Percentiles rank a stretch among this genome's conserved stretches.
Evolutionary conservation across 2,797 vertebrate species (phyloP).

Genomic region (Labeo calbasu): DNA sequence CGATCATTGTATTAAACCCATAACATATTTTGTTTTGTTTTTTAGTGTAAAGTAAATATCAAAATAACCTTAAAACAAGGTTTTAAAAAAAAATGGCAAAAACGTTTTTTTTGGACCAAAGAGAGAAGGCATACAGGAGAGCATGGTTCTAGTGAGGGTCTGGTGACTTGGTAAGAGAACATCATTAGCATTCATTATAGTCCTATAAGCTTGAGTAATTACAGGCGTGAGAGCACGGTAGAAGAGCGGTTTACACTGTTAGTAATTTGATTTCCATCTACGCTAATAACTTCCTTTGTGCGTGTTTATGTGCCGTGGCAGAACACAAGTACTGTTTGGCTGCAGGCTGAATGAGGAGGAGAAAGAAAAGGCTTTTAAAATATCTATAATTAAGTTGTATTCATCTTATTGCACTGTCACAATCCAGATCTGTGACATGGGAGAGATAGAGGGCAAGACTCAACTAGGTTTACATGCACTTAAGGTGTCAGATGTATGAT

Average conservation of each 20-base stretch:
- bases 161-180: conserved; percentile 73
- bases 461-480: background rate
- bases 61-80: background rate
- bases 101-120: background rate
- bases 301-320: conserved; percentile 86
- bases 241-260: conserved; percentile 84
- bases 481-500: background rate
- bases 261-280: conserved; percentile 89
- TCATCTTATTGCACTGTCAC: conserved; percentile 73
- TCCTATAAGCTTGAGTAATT: conserved; percentile 84
- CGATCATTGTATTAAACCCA: no score
- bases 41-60: no score
- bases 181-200: conserved; percentile 86
- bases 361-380: conserved; percentile 67
- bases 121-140: background rate
- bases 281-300: conserved; percentile 88
- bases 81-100: no score
- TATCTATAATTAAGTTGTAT: conserved; percentile 79
- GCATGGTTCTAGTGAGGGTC: conserved; percentile 72
- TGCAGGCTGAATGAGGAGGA: conserved; percentile 76
- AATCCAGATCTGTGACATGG: conserved; percentile 72
- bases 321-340: conserved; percentile 85
- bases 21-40: no score
- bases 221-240: conserved; percentile 82
- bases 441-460: conserved; percentile 60